A percentile compares a stretch with the other conserved stretches of the same genome.
Conservation (phyloP, 2,113 vertebrate species). For the Pluvialis apricaria region DNA sequence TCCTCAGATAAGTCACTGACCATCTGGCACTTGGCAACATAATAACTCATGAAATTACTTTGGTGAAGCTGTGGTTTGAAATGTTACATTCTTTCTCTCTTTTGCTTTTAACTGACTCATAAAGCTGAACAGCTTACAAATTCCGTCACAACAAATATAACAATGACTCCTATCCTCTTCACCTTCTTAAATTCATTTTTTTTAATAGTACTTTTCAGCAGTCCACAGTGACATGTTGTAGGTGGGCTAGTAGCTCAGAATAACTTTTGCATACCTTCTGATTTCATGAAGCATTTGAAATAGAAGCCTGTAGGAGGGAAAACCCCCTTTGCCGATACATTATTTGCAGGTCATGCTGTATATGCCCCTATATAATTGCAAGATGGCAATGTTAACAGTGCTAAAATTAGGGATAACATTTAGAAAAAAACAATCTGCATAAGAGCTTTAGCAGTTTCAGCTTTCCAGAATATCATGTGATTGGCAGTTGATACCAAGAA, state of each 20-base stretch:
- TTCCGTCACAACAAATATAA: conserved; percentile 47
- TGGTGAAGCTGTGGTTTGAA: conserved; percentile 15
- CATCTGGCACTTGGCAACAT: conserved; percentile 33
- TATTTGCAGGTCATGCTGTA: conserved; percentile 68
- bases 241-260: conserved; percentile 54
- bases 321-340: conserved; percentile 63
- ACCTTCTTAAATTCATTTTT: background rate
- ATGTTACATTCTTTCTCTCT: background rate
- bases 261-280: conserved; percentile 50
- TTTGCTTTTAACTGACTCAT: background rate
- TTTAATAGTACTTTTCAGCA: conserved; percentile 22
- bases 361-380: conserved; percentile 54
- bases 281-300: conserved; percentile 62
- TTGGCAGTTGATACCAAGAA: conserved; percentile 33
- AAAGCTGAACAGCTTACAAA: background rate
- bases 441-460: conserved; percentile 9
- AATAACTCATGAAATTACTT: background rate
- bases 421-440: background rate
- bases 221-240: conserved; percentile 50
- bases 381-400: conserved; percentile 24
- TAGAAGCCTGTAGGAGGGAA: conserved; percentile 73
- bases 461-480: conserved; percentile 43
- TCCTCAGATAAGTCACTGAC: conserved; percentile 7
- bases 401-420: conserved; percentile 58
- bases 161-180: background rate